Conservation (phyloP, 1,140 invertebrate genomes). For the Parapsyche elsis region DNA sequence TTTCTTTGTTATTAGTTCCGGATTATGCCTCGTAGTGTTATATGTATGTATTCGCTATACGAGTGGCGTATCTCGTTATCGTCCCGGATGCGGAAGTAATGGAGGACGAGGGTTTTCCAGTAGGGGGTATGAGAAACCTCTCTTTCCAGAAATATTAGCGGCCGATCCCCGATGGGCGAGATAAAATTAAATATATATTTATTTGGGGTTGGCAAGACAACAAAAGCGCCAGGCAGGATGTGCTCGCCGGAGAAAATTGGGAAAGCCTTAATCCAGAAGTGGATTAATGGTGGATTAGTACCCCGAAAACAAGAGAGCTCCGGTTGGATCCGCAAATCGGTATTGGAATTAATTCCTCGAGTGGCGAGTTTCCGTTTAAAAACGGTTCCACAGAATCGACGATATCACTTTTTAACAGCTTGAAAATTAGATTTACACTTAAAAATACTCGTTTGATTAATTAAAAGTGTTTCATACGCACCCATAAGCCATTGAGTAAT, state of each 20-base stretch:
- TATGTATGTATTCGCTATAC: neutral
- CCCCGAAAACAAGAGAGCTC: neutral
- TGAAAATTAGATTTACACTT: too few relatives aligned
- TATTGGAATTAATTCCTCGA: neutral
- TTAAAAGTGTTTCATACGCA: too few relatives aligned
- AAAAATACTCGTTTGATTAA: too few relatives aligned
- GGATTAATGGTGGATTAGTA: conserved; percentile 34
- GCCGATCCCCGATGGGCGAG: neutral
- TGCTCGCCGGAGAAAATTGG: conserved; percentile 12
- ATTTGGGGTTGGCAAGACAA: neutral
- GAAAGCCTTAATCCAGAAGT: conserved; percentile 31
- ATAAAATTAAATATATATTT: conserved; percentile 40
- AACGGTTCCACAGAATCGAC: too few relatives aligned
- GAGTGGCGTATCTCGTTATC: conserved; percentile 16
- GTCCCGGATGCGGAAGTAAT: neutral
- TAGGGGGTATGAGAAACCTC: neutral
- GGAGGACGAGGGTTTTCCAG: neutral
- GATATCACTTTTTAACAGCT: too few relatives aligned
- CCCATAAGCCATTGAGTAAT: too few relatives aligned
- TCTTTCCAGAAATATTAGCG: neutral
- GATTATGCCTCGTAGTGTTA: conserved; percentile 15
- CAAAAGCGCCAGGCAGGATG: conserved; percentile 9
- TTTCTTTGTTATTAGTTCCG: conserved; percentile 25
- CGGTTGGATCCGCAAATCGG: neutral
- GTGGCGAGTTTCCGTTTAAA: too few relatives aligned